Evolutionary conservation across 2,113 vertebrate species (phyloP), one percentile per base, ranked within the genome.

Genomic region (Pleuronectes platessa): DNA sequence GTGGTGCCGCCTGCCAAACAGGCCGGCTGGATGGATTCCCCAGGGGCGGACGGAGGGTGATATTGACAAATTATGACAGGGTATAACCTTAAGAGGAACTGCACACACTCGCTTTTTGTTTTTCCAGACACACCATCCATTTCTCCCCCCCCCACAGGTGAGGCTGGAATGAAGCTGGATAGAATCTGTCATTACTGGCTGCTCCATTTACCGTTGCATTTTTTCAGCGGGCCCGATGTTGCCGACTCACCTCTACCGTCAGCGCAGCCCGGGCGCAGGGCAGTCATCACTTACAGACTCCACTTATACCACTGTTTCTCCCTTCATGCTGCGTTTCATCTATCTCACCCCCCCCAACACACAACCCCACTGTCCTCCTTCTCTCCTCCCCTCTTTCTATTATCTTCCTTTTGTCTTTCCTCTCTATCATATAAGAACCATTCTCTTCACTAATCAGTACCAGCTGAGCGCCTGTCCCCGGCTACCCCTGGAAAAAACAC

Each of bases 11-110:
- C 71, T 66, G 81, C 51, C 63, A 78, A 84, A 85, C 85, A 67
- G 79, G 86, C 73, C 80, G 67, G 40, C 40, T 42, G 10, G 42
- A 51, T 70, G 70, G 84, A 91, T 90, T 90, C 82, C 76, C 69
- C 5, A 3, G 61, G 62, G 66, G 68, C 17, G 2, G 62, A 71
- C 68, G 45, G 61, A 77, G 61, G 83, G 49, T 53, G 68, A 78
- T 66, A 27, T 47, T 79, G 86, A 84, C 81, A 84, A 69, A 86
- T 66, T 18, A 82, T 64, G 74, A 62, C 58, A 20, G 64, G 49
- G 37, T 20, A 55, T 35, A 63, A 82, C 63, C 61, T 68, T 47
- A 67, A 68, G 66, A 66, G 26, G 15, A 73, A 54, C 3, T 42
- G 54, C 35, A 47, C 40, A 23, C 35, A 21, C 35, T 58, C 18